A percentile compares a stretch with the other conserved stretches of the same genome.
These are phyloP conservation scores for Ennomos fuscantarius DNA, from an alignment of 2,888 invertebrate species.

Conservation along the genomic window DNA sequence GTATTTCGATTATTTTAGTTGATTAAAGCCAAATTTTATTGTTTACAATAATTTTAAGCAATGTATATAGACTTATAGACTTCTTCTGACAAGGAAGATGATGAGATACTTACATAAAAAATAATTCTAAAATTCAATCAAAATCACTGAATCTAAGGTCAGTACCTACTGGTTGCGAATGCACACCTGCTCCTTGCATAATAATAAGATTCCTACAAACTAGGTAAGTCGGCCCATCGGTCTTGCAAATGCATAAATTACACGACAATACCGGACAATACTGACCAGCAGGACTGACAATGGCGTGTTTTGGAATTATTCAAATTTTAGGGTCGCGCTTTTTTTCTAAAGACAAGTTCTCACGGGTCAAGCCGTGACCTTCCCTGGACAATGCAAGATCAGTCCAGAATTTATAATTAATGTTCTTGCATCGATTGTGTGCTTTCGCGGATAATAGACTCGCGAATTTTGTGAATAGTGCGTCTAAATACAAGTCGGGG, in stretches of 20 bases:
- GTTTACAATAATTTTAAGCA: too few species aligned
- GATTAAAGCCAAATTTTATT: too few species aligned
- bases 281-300: slow-evolving; percentile 31
- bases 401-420: slow-evolving; percentile 82
- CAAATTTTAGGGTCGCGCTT: slow-evolving; percentile 81
- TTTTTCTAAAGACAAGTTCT: slow-evolving; percentile 69
- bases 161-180: slow-evolving; percentile 59
- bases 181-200: slow-evolving; percentile 74
- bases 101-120: too few species aligned
- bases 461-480: slow-evolving; percentile 66
- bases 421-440: slow-evolving; percentile 70
- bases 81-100: too few species aligned
- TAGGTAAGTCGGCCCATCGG: slow-evolving; percentile 40
- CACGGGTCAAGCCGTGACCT: slow-evolving; percentile 83
- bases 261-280: slow-evolving; percentile 51
- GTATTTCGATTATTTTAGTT: too few species aligned
- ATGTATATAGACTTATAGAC: too few species aligned
- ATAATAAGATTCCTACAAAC: slow-evolving; percentile 66
- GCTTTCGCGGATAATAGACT: slow-evolving; percentile 71
- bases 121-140: too few species aligned
- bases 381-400: slow-evolving; percentile 69
- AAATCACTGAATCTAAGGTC: slow-evolving; percentile 63
- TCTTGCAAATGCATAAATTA: slow-evolving; percentile 66
- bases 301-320: slow-evolving; percentile 80
- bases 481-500: slow-evolving; percentile 49